Percentiles rank a stretch among this genome's conserved stretches.
Conservation (phyloP, 2,113 vertebrate species). For the Tetrao urogallus region DNA sequence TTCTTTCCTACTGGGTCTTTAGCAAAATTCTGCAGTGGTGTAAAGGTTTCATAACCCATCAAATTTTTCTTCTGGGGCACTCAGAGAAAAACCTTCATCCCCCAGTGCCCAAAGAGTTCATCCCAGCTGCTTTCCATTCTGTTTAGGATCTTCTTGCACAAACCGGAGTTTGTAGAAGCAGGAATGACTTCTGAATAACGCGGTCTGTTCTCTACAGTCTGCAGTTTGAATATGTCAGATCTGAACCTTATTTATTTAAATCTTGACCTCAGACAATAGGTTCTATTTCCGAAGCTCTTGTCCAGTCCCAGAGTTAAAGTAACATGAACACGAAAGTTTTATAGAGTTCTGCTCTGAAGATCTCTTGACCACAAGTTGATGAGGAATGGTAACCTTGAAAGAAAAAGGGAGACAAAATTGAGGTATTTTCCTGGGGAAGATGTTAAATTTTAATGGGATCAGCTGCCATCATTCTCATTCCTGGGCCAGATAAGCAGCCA, state of each 20-base stretch:
- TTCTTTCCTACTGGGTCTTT: not conserved
- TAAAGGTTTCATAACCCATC: not conserved
- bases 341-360: not conserved
- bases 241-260: not conserved
- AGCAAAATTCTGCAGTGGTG: not conserved
- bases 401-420: not conserved
- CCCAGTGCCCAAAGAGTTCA: not conserved
- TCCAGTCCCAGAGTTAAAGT: not conserved
- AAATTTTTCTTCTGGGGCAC: not conserved
- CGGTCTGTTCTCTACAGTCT: not conserved
- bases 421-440: not conserved
- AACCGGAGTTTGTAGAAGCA: not conserved
- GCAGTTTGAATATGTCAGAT: not conserved
- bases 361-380: not conserved
- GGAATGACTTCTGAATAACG: not conserved
- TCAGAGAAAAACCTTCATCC: not conserved
- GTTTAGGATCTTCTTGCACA: not conserved
- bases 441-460: not conserved
- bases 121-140: not conserved
- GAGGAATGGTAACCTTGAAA: not conserved
- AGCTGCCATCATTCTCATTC: constrained; percentile 6
- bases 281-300: not conserved
- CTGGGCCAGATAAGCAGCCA: not conserved
- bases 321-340: not conserved
- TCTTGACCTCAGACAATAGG: not conserved